Percentiles rank a stretch among this genome's conserved stretches.
Conservation (phyloP, 2,888 invertebrate species). For the Catotricha subobsoleta region DNA sequence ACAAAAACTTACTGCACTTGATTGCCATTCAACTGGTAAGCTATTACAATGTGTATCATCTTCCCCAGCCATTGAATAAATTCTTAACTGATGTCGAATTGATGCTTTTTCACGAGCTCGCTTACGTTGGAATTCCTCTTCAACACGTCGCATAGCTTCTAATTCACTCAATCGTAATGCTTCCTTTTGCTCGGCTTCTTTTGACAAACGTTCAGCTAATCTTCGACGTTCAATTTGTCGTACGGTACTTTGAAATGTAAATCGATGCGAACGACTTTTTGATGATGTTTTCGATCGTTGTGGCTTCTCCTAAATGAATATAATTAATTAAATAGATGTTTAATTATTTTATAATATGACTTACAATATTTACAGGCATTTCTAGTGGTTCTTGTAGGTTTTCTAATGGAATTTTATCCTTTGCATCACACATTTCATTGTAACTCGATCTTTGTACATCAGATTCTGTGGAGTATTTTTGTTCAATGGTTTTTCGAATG, state of each 20-base stretch:
- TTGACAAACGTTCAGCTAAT: conserved; percentile 55
- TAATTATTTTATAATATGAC: too few species aligned
- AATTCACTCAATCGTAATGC: conserved; percentile 55
- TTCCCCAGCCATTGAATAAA: conserved; percentile 39
- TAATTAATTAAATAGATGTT: too few species aligned
- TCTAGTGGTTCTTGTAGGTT: conserved; percentile 9
- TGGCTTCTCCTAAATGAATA: background rate
- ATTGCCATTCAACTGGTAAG: conserved; percentile 29
- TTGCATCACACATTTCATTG: background rate
- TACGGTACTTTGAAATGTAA: conserved; percentile 71
- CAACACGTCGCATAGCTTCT: conserved; percentile 63
- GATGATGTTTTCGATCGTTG: background rate
- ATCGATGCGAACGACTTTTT: conserved; percentile 37
- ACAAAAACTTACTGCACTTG: background rate
- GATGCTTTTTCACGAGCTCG: conserved; percentile 57
- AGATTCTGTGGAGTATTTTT: too few species aligned
- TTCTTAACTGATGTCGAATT: conserved; percentile 54
- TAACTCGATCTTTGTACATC: too few species aligned
- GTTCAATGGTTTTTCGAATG: conserved; percentile 7
- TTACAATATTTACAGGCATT: background rate
- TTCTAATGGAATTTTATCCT: too few species aligned
- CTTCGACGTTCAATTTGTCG: conserved; percentile 58
- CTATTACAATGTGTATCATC: conserved; percentile 32
- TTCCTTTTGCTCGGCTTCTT: conserved; percentile 60
- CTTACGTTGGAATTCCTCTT: conserved; percentile 74